These are phyloP conservation scores for Melitaea cinxia DNA, from an alignment of 1,140 invertebrate genomes.

Conservation along the genomic window DNA sequence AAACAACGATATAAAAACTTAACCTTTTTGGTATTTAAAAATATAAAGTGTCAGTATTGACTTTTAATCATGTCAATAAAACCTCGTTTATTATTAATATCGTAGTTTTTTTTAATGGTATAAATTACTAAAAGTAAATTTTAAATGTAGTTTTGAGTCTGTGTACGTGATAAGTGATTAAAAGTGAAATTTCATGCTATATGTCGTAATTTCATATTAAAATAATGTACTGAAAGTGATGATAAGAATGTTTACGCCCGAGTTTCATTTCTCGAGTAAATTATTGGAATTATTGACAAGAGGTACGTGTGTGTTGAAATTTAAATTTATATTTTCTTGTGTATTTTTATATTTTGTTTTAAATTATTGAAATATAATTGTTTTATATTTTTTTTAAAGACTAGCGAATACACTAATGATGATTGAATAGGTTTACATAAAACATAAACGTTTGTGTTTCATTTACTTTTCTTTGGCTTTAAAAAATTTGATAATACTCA, in stretches of 20 bases:
- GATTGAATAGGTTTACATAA: too few relatives aligned
- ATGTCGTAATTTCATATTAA: constrained; percentile 3
- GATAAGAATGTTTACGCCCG: constrained; percentile 60
- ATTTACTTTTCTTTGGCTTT: too few relatives aligned
- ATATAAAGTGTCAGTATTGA: constrained; percentile 3
- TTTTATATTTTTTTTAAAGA: background rate
- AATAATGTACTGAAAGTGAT: constrained; percentile 20
- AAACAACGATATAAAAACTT: background rate
- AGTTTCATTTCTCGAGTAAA: constrained; percentile 77
- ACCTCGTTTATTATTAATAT: too few relatives aligned
- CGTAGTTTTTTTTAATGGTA: background rate
- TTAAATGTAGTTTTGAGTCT: background rate
- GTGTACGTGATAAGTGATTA: constrained; percentile 31
- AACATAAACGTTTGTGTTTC: too few relatives aligned
- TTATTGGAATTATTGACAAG: constrained; percentile 69
- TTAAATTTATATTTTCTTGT: background rate
- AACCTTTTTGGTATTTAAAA: constrained; percentile 3
- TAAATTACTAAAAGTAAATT: background rate
- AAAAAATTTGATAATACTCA: too few relatives aligned
- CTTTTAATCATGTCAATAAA: too few relatives aligned
- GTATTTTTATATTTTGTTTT: background rate
- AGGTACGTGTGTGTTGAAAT: constrained; percentile 51
- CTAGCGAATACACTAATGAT: too few relatives aligned
- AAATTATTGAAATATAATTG: background rate
- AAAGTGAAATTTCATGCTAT: constrained; percentile 27